Base-by-base conservation (phyloP, 2,888 invertebrate genomes). In the Julus scandinavius region DNA sequence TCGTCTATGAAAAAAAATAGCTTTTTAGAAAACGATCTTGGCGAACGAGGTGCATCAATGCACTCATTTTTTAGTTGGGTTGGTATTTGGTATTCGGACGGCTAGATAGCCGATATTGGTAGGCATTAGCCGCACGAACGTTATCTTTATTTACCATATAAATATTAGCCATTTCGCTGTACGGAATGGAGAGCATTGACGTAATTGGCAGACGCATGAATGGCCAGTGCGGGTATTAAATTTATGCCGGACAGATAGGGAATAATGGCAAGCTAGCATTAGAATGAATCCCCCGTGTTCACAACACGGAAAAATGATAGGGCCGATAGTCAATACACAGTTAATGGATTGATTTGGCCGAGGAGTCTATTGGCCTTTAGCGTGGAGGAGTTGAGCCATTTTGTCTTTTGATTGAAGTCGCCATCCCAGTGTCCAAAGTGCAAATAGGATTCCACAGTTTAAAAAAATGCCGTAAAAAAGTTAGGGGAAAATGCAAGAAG, bases 121-220 rank as follows among this genome's bases (percentile, higher is more conserved):
- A 72, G 72, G 72, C 72, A 72, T 72, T 72, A 72, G 72, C 72
- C 72, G 72, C 72, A 29, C 29, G 72, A 29, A 72, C 72, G 72
- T 72, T 72, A 72, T 72, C 72, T 72, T 72, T 72, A 72, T 72
- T 72, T 72, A 72, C 72, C 72, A 72, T 72, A 72, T 72, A 72
- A 72, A 72, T 72, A 72, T 72, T 72, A 54, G 72, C 29, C 72
- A 72, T 72, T 29, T 29, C 29, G 63, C 20, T 63, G 29, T 9
- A 29, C 29, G 29, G 4, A 13, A 54, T 54, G 54, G 54, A 54
- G 54, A 54, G 54, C 54, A 54, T 9, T 11, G 29, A 3, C 29
- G 72, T 29, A 29, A 72, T 72, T 72, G 72, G 72, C 72, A n/a
- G 72, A 72, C 72, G 72, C 72, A 72, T 29, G 72, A 72, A 72